Conservation (phyloP, 2,888 invertebrate genomes). For the Apotomis betuletana region DNA sequence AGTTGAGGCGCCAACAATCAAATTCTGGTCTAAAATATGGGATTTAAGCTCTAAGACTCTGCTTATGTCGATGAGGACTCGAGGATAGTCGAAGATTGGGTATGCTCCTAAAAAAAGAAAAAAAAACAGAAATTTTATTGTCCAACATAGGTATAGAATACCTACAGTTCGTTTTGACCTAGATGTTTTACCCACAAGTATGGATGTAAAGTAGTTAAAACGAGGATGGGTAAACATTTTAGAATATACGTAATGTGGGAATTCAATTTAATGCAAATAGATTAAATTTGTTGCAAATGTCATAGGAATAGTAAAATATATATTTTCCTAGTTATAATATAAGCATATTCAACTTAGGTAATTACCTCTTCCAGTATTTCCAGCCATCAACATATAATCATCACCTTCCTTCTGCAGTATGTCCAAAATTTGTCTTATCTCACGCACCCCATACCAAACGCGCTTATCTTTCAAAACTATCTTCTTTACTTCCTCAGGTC, state of each 20-base stretch:
- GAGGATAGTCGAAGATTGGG: constrained; percentile 49
- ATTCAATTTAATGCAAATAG: no score
- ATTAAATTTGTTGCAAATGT: no score
- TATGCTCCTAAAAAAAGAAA: constrained; percentile 50
- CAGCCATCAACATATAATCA: constrained; percentile 85
- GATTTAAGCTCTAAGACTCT: constrained; percentile 81
- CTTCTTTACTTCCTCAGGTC: constrained; percentile 44
- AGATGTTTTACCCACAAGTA: no score
- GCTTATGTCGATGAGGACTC: constrained; percentile 84
- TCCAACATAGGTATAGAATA: no score
- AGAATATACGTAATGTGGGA: no score
- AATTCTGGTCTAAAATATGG: constrained; percentile 62
- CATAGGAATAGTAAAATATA: no score
- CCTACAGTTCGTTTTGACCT: no score
- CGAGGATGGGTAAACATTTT: no score
- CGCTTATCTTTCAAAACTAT: constrained; percentile 60
- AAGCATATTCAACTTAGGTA: no score
- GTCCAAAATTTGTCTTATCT: constrained; percentile 74
- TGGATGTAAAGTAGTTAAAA: no score
- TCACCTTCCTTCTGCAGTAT: constrained; percentile 60
- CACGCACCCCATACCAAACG: constrained; percentile 79
- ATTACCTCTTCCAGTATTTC: constrained; percentile 87
- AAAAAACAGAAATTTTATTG: no score
- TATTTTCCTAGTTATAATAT: no score
- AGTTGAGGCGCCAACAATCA: constrained; percentile 84